These are phyloP conservation scores for Phocoena phocoena DNA, from an alignment of 2,113 vertebrate genomes.

Conservation along the genomic window DNA sequence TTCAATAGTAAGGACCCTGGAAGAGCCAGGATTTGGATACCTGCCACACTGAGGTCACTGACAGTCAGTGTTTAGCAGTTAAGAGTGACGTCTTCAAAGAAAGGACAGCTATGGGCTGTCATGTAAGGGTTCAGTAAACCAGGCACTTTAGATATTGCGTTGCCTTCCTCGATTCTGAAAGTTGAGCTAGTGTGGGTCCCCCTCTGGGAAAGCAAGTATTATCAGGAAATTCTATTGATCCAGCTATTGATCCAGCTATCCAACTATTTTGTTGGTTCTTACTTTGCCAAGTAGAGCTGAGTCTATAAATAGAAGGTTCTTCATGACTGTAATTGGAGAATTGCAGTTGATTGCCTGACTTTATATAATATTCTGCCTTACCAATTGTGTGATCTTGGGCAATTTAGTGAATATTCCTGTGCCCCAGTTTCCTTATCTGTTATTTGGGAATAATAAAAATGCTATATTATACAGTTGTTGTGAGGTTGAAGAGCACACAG, in stretches of 20 bases:
- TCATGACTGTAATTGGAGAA: neutral
- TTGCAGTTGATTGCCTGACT: neutral
- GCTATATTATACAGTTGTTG: neutral
- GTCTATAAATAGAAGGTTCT: neutral
- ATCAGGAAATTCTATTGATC: neutral
- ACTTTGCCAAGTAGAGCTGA: neutral
- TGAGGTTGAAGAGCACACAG: neutral
- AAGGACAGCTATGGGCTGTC: neutral
- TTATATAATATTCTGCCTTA: neutral
- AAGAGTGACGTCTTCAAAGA: neutral
- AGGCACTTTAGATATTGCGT: neutral
- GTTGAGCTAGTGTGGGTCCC: neutral
- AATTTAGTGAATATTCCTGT: neutral
- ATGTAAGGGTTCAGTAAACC: neutral
- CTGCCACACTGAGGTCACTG: neutral
- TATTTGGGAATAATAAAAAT: neutral
- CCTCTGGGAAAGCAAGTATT: neutral
- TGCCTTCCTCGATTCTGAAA: neutral
- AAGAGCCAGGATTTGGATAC: neutral
- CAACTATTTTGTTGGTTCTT: neutral
- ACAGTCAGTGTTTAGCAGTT: neutral
- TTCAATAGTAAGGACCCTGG: neutral
- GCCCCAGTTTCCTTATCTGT: neutral
- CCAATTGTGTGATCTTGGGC: neutral
- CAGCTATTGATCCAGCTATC: no score